Conservation (phyloP, 2,888 invertebrate genomes). For the Polylopha cassiicola region DNA sequence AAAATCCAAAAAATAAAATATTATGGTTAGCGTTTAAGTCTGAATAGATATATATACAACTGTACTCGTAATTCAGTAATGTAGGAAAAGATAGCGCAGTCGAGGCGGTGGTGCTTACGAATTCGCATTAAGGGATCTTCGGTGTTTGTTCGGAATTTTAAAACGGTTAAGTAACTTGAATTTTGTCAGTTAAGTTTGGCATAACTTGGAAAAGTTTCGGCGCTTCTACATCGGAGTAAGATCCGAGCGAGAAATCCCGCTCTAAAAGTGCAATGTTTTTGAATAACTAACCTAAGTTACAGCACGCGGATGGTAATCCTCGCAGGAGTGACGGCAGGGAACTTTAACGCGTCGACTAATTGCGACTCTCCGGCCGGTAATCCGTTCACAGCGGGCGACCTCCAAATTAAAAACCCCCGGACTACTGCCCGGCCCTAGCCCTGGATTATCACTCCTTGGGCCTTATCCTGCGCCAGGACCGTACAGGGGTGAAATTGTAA, state of each 20-base stretch:
- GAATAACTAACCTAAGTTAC: conserved; percentile 29
- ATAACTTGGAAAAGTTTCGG: conserved; percentile 21
- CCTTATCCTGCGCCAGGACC: conserved; percentile 29
- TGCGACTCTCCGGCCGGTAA: conserved; percentile 63
- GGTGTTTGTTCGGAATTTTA: conserved; percentile 22
- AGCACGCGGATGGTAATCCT: conserved; percentile 40
- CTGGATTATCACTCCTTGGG: conserved; percentile 49
- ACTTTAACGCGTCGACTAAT: conserved; percentile 60
- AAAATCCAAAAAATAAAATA: conserved; percentile 24
- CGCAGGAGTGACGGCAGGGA: conserved; percentile 38
- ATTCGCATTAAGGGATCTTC: conserved; percentile 20
- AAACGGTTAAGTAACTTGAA: conserved; percentile 20
- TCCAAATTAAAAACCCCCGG: conserved; percentile 70
- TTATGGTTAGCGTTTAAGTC: conserved; percentile 15
- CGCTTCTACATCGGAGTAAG: conserved; percentile 11
- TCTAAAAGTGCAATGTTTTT: conserved; percentile 2
- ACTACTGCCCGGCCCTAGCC: conserved; percentile 49
- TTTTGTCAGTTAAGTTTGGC: conserved; percentile 18
- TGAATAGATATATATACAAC: conserved; percentile 19
- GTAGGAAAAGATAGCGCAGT: too few relatives aligned
- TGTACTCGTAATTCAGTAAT: conserved; percentile 28
- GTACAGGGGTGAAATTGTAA: conserved; percentile 54
- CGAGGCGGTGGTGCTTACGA: too few relatives aligned
- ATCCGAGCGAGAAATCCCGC: conserved; percentile 15
- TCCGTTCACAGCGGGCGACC: conserved; percentile 72